Evolutionary conservation across 92 coral and sea anemone genomes (phyloP), one percentile per base, ranked within the genome.

Genomic region (Porites lobata): DNA sequence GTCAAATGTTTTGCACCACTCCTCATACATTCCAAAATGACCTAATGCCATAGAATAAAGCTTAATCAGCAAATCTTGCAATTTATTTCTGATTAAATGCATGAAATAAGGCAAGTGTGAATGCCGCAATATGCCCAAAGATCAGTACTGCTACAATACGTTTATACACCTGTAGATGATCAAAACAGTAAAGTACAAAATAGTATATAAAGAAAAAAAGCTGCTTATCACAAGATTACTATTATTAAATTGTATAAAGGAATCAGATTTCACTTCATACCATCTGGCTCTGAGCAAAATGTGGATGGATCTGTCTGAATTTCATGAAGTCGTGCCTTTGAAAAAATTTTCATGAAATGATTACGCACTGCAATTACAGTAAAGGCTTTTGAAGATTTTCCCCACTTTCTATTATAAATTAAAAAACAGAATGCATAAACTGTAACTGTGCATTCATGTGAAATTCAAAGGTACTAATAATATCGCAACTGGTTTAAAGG

Each of bases 291-390:
- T 83, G 87, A 92, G 38, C 98, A 94, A 86, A 96, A 98, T 21
- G 99, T 98, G 29, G 96, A 92, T 64, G 99, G 99, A 79, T 98
- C 92, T 26, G 98, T 98, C 78, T 96, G 98, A 59, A 98, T 93
- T 85, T 95, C 99, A 86, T 94, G 95, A 9, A 95, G 93, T 53
- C 94, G 92, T 69, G 99, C 99, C 99, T 98, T 72, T 69, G 2
- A 64, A 81, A 73, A 69, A 8, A 78, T 19, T 19, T 22, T 21
- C 14, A 29, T 7, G 32, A 19, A 10, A 10, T 56, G 11, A 56
- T 56, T 56, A 56, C 5, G 2, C 8, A 11, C 1, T 1, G 47
- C 6, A 13, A 47, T 50, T 15, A 32, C 50, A 70, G 17, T 29
- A 8, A 10, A 6, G 9, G 32, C 47, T 38, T 38, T 38, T 38